phyloP scores from a whole-genome alignment of 2,113 vertebrate species.

The Petrocephalus zakoni region DNA sequence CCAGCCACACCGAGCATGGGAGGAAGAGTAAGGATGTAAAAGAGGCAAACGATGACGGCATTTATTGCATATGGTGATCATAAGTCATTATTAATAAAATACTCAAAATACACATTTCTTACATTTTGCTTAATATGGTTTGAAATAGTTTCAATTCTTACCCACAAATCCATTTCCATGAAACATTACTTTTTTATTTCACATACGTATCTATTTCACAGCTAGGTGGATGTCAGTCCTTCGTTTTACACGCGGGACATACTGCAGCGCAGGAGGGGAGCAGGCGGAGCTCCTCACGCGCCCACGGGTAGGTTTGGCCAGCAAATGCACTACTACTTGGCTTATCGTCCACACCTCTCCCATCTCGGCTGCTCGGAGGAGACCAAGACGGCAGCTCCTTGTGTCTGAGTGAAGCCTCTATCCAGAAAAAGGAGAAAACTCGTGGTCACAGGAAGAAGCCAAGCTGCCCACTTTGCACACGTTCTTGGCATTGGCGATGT shows the following conservation, averaged over 20 bases:
- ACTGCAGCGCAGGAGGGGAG: background rate
- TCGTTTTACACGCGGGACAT: background rate
- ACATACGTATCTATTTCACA: background rate
- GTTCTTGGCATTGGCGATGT: conserved; percentile 86
- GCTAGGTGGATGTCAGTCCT: background rate
- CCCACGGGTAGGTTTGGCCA: background rate
- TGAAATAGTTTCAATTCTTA: background rate
- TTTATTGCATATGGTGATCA: conserved; percentile 47
- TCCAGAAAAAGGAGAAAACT: conserved; percentile 82
- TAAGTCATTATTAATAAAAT: conserved; percentile 48
- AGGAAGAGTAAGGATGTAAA: background rate
- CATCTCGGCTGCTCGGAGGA: background rate
- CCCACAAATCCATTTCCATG: background rate
- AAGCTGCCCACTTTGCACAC: conserved; percentile 72
- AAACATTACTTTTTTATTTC: background rate
- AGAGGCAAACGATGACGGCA: background rate
- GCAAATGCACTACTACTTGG: background rate
- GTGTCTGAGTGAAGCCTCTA: conserved; percentile 43
- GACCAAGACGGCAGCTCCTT: background rate
- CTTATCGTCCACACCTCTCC: background rate
- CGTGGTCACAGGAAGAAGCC: conserved; percentile 80
- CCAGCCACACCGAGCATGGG: background rate
- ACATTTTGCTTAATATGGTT: conserved; percentile 22
- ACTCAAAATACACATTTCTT: conserved; percentile 48
- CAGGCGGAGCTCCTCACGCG: background rate